These are phyloP conservation scores for Bombylius major DNA, from an alignment of 2,888 invertebrate genomes.

Conservation along the genomic window DNA sequence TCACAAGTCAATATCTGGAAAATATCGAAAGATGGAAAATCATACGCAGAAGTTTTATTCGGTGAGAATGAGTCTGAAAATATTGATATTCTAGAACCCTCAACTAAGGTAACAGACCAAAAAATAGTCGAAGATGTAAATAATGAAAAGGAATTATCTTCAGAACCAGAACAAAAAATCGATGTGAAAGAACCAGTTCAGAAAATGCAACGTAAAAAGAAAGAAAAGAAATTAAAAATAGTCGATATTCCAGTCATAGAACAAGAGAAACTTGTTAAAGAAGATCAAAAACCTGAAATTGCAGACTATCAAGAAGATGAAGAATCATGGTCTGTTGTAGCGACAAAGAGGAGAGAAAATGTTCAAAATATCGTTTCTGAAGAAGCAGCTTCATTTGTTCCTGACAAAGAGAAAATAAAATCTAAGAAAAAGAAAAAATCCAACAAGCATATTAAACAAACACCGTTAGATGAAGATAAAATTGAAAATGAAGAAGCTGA, in stretches of 20 bases:
- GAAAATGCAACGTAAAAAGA: no score
- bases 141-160: no score
- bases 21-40: conserved; percentile 44
- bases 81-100: neutral
- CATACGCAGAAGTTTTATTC: conserved; percentile 57
- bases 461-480: neutral
- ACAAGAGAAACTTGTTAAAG: neutral
- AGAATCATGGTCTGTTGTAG: neutral
- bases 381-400: neutral
- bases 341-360: conserved; percentile 12
- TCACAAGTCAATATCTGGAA: conserved; percentile 39
- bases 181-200: no score
- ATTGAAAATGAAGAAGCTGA: neutral
- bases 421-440: neutral
- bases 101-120: no score
- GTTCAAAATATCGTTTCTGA: neutral
- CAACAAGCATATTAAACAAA: neutral
- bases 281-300: neutral
- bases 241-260: no score
- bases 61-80: conserved; percentile 21
- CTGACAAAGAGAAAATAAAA: neutral
- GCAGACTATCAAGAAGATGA: neutral
- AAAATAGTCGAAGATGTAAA: no score
- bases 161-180: no score
- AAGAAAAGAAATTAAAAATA: no score